Conservation (phyloP, 2,888 invertebrate genomes). For the Eretmocerus hayati region DNA sequence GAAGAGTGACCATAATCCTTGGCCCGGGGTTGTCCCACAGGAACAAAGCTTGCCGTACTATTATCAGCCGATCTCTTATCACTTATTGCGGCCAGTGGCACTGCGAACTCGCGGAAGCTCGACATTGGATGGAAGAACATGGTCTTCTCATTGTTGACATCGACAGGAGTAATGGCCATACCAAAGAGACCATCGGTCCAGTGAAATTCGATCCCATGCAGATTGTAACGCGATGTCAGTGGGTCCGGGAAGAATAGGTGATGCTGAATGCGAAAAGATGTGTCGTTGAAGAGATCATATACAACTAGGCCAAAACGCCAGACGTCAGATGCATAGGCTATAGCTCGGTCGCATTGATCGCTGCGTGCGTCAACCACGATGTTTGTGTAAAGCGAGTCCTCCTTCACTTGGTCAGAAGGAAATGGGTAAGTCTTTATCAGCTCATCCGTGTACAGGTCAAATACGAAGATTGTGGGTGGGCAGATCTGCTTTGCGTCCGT, state of each 20-base stretch:
- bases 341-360: conserved; percentile 56
- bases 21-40: conserved; percentile 40
- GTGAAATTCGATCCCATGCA: conserved; percentile 70
- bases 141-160: conserved; percentile 53
- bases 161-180: conserved; percentile 58
- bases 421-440: conserved; percentile 58
- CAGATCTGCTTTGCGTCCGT: conserved; percentile 65
- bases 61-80: conserved; percentile 50
- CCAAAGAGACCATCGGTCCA: conserved; percentile 80
- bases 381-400: conserved; percentile 63
- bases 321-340: conserved; percentile 64
- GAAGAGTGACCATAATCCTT: conserved; percentile 61
- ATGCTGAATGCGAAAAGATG: conserved; percentile 62
- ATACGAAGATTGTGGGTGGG: conserved; percentile 66
- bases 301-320: conserved; percentile 61
- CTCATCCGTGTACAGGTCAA: conserved; percentile 61
- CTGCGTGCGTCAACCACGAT: conserved; percentile 58
- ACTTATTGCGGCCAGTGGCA: conserved; percentile 59
- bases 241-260: conserved; percentile 69
- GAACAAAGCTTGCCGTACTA: conserved; percentile 37
- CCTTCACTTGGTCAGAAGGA: conserved; percentile 58
- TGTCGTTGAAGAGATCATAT: conserved; percentile 54
- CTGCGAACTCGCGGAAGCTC: conserved; percentile 70
- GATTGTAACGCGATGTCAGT: conserved; percentile 63
- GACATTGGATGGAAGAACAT: conserved; percentile 78